A percentile compares a stretch with the other conserved stretches of the same genome.
phyloP scores from a whole-genome alignment of 1,140 invertebrate genomes.

The Aphaenogaster ashmeadi region DNA sequence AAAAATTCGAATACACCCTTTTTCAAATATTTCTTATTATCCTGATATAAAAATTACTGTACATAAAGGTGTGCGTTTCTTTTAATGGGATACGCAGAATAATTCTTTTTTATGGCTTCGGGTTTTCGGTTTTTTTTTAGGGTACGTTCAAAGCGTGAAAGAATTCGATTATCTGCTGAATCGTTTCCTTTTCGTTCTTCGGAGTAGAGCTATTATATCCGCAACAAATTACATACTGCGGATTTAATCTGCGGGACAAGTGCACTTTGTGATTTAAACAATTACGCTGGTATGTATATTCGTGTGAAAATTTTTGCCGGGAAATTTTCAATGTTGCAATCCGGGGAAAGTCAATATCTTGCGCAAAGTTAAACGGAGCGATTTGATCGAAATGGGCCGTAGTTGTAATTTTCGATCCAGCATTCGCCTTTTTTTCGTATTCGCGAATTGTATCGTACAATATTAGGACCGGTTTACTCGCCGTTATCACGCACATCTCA shows the following conservation, averaged over 20 bases:
- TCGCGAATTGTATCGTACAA: not conserved
- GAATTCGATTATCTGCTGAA: not conserved
- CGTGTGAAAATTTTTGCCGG: not conserved
- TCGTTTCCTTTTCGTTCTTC: not conserved
- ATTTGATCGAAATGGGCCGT: not conserved
- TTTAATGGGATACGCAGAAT: not conserved
- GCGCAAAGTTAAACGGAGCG: not conserved
- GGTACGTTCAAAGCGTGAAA: not conserved
- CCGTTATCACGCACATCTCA: not conserved
- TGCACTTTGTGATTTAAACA: slow-evolving; percentile 1
- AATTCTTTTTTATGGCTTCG: not conserved
- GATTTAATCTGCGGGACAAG: not conserved
- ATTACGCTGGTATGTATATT: not conserved
- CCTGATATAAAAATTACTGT: not conserved
- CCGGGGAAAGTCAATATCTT: slow-evolving; percentile 26
- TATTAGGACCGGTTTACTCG: slow-evolving; percentile 11
- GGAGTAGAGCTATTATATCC: not conserved
- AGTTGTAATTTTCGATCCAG: slow-evolving; percentile 14
- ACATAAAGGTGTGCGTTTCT: not conserved
- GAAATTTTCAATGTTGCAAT: slow-evolving; percentile 49
- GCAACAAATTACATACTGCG: slow-evolving; percentile 18
- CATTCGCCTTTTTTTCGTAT: slow-evolving; percentile 5
- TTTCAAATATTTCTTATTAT: slow-evolving; percentile 4
- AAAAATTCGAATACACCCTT: not conserved
- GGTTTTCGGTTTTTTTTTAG: no score